Conservation (phyloP, 2,888 invertebrate genomes). For the Orgyia antiqua region DNA sequence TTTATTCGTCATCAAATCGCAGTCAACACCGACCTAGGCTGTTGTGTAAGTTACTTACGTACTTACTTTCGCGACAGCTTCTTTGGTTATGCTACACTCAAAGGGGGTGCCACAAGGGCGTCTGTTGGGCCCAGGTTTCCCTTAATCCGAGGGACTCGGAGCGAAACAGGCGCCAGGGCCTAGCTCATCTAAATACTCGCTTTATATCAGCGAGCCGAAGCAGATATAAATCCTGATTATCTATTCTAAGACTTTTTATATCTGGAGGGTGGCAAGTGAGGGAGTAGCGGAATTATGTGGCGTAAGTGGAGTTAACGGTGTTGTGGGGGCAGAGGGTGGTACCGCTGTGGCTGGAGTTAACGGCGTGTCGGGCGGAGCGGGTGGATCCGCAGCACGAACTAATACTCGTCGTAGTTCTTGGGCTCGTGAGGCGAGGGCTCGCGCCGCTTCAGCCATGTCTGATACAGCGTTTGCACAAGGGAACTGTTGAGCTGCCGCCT, state of each 20-base stretch:
- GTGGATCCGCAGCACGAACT: slow-evolving; percentile 81
- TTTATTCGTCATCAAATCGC: slow-evolving; percentile 39
- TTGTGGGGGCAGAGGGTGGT: slow-evolving; percentile 48
- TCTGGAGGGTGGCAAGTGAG: slow-evolving; percentile 56
- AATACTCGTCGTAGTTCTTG: slow-evolving; percentile 86
- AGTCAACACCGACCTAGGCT: slow-evolving; percentile 27
- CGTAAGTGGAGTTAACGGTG: slow-evolving; percentile 58
- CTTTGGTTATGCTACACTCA: slow-evolving; percentile 52
- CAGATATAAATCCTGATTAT: slow-evolving; percentile 10
- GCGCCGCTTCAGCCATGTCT: slow-evolving; percentile 95
- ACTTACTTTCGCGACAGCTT: slow-evolving; percentile 35
- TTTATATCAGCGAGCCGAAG: slow-evolving; percentile 15
- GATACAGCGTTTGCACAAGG: slow-evolving; percentile 94
- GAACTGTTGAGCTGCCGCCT: slow-evolving; percentile 93
- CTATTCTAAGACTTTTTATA: slow-evolving; percentile 30
- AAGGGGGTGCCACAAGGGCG: slow-evolving; percentile 20
- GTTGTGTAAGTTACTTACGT: slow-evolving; percentile 6
- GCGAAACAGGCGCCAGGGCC: slow-evolving; percentile 19
- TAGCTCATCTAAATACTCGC: slow-evolving; percentile 35
- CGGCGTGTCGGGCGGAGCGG: slow-evolving; percentile 42
- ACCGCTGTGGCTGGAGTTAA: slow-evolving; percentile 52
- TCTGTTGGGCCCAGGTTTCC: slow-evolving; percentile 11
- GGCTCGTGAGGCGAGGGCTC: slow-evolving; percentile 90
- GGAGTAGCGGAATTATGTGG: slow-evolving; percentile 45
- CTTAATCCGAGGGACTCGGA: slow-evolving; percentile 1